A percentile compares a stretch with the other conserved stretches of the same genome.
Evolutionary conservation across 1,140 invertebrate species (phyloP).

Genomic region (Papilio helenus): DNA sequence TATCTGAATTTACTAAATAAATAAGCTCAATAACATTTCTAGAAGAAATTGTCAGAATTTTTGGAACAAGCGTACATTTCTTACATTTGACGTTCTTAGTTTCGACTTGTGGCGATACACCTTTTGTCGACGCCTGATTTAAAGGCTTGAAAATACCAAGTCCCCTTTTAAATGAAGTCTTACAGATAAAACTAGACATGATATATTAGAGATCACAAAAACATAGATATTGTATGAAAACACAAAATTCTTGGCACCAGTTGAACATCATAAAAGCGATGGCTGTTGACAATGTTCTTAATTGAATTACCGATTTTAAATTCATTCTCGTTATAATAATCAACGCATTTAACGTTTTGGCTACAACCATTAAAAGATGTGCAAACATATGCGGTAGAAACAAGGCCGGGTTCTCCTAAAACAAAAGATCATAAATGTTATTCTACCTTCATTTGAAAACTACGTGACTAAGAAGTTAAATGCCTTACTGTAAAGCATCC

Average conservation of each 20-base stretch:
- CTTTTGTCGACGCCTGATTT: background rate
- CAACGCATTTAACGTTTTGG: constrained; percentile 55
- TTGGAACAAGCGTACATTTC: background rate
- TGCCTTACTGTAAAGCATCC: constrained; percentile 65
- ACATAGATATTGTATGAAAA: constrained; percentile 64
- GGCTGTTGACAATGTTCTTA: constrained; percentile 52
- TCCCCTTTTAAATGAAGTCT: background rate
- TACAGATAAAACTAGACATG: background rate
- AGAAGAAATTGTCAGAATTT: background rate
- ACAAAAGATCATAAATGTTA: constrained; percentile 39
- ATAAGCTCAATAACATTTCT: background rate
- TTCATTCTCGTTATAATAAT: constrained; percentile 50
- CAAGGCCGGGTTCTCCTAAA: constrained; percentile 67
- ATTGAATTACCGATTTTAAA: constrained; percentile 46
- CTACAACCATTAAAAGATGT: constrained; percentile 52
- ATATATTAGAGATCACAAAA: constrained; percentile 61
- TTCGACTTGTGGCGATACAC: background rate
- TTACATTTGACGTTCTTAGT: background rate
- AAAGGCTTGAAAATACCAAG: background rate
- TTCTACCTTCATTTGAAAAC: background rate
- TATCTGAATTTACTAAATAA: background rate
- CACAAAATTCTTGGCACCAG: constrained; percentile 71
- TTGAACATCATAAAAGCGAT: constrained; percentile 64
- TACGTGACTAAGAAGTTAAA: background rate
- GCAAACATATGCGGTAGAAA: constrained; percentile 64